Conservation (phyloP, 2,113 vertebrate species). For the Hepsetus odoe region DNA sequence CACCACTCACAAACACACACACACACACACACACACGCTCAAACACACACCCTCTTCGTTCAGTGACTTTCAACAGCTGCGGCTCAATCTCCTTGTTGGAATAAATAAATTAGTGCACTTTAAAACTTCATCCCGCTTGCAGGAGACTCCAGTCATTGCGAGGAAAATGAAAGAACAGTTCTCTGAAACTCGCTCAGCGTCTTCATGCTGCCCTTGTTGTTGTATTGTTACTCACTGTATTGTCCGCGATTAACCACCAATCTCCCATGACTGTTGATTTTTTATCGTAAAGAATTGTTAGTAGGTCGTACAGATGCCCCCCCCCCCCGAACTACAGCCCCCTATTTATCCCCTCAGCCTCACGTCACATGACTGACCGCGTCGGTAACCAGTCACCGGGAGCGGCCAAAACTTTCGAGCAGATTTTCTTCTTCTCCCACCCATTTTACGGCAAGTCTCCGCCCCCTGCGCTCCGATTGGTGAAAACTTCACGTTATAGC, state of each 20-base stretch:
- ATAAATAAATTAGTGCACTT: background rate
- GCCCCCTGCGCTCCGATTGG: background rate
- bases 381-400: constrained; percentile 71
- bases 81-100: constrained; percentile 55
- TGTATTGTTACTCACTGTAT: no score
- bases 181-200: background rate
- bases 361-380: constrained; percentile 72
- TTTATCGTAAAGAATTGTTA: constrained; percentile 53
- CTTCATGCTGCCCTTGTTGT: background rate
- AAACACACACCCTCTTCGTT: background rate
- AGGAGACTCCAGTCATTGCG: no score
- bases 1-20: background rate
- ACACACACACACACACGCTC: background rate
- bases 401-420: constrained; percentile 55
- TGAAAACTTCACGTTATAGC: background rate
- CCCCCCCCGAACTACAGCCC: constrained; percentile 51
- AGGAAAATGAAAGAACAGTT: no score
- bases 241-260: no score
- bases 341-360: constrained; percentile 75
- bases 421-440: background rate
- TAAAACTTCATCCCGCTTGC: background rate
- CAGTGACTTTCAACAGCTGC: background rate
- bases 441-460: background rate
- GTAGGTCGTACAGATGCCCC: constrained; percentile 56
- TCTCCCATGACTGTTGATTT: no score